A percentile compares a stretch with the other conserved stretches of the same genome.
phyloP scores from a whole-genome alignment of 2,113 vertebrate species.

The Todiramphus saurophagus region DNA sequence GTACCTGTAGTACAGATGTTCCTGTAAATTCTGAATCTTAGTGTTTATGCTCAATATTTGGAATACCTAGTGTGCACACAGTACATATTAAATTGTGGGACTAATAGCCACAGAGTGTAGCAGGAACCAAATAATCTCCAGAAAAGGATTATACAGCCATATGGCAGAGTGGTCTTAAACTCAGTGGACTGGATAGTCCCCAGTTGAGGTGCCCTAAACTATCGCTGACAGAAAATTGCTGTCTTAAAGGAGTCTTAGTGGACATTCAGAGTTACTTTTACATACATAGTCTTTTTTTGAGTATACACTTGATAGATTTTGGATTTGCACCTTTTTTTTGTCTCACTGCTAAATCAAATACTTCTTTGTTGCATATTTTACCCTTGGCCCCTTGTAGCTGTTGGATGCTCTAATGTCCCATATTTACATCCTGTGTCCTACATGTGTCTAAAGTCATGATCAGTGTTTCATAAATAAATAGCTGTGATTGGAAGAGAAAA shows the following conservation, averaged over 20 bases:
- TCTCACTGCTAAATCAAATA: background rate
- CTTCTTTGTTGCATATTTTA: background rate
- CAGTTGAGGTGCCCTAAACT: background rate
- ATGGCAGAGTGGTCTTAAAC: background rate
- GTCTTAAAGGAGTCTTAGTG: background rate
- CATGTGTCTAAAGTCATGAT: background rate
- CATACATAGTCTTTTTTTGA: background rate
- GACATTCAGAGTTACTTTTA: background rate
- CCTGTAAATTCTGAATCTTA: background rate
- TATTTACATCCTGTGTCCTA: background rate
- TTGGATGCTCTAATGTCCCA: background rate
- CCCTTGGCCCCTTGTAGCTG: background rate
- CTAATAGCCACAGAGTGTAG: background rate
- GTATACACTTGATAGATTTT: background rate
- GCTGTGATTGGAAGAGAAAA: background rate
- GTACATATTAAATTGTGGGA: background rate
- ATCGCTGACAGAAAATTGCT: background rate
- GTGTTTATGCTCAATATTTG: background rate
- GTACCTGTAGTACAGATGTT: background rate
- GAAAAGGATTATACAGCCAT: background rate
- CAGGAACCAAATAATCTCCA: background rate
- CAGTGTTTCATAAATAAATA: conserved; percentile 8
- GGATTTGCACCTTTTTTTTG: background rate
- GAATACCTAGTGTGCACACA: background rate
- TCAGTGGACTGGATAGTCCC: background rate